Conservation (phyloP, 2,113 vertebrate genomes). For the Rhadina sibilatrix region DNA sequence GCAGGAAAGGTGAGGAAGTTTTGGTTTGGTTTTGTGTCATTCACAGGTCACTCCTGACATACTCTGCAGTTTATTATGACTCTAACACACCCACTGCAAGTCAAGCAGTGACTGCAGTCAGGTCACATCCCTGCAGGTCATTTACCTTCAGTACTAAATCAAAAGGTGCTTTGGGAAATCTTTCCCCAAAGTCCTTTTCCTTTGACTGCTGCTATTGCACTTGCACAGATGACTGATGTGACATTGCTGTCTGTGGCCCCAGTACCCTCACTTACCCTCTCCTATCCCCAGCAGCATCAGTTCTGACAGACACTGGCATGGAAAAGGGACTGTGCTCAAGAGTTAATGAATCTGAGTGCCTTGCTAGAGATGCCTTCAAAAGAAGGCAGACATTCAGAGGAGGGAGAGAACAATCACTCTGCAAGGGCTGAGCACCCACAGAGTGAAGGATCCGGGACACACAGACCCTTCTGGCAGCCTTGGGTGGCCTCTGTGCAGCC, state of each 20-base stretch:
- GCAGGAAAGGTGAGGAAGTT: not conserved
- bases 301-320: not conserved
- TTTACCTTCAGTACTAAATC: not conserved
- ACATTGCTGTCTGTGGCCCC: not conserved
- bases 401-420: not conserved
- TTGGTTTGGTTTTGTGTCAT: not conserved
- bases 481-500: not conserved
- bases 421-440: not conserved
- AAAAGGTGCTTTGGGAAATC: not conserved
- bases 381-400: not conserved
- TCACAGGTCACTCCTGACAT: not conserved
- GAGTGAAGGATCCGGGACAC: accelerated
- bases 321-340: not conserved
- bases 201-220: not conserved
- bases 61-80: not conserved
- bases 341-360: not conserved
- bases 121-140: not conserved
- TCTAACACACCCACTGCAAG: not conserved
- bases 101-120: not conserved
- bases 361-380: not conserved
- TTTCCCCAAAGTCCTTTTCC: not conserved
- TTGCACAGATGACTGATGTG: not conserved
- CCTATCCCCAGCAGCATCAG: not conserved
- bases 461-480: not conserved
- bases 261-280: not conserved